Conservation (phyloP, 2,888 invertebrate genomes). For the Drosophila macrospina region DNA sequence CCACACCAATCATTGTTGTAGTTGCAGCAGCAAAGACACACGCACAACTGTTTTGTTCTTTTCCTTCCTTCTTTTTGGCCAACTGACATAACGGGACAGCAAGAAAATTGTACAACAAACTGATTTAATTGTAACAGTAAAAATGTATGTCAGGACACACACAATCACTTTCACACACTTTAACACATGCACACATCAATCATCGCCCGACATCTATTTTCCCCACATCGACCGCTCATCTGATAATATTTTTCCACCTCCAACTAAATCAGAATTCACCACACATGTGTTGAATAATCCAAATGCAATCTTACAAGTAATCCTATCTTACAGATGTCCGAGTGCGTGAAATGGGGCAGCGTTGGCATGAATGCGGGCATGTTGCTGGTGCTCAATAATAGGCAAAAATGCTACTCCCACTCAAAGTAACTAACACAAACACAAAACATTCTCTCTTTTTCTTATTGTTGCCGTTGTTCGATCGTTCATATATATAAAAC, state of each 20-base stretch:
- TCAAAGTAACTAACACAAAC: conserved; percentile 57
- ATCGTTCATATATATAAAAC: conserved; percentile 15
- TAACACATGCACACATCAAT: conserved; percentile 15
- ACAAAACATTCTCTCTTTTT: conserved; percentile 16
- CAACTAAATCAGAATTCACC: background rate
- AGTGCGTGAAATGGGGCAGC: conserved; percentile 90
- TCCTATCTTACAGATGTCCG: conserved; percentile 88
- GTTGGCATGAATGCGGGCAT: conserved; percentile 90
- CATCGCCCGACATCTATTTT: background rate
- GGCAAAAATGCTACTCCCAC: conserved; percentile 75
- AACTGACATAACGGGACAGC: conserved; percentile 2
- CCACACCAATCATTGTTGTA: conserved; percentile 41
- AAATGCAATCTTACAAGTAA: conserved; percentile 70
- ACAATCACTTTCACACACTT: conserved; percentile 18
- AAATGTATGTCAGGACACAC: conserved; percentile 14
- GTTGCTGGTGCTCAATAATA: conserved; percentile 87
- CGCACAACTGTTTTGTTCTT: background rate
- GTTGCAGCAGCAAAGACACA: conserved; percentile 64
- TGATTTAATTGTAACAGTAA: background rate
- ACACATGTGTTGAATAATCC: conserved; percentile 22
- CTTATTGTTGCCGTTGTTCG: conserved; percentile 5
- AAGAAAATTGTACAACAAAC: background rate
- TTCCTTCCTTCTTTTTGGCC: background rate
- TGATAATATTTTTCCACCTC: background rate
- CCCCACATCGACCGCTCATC: background rate